phyloP scores from a whole-genome alignment of 2,888 invertebrate genomes.

The Lasius platythorax region DNA sequence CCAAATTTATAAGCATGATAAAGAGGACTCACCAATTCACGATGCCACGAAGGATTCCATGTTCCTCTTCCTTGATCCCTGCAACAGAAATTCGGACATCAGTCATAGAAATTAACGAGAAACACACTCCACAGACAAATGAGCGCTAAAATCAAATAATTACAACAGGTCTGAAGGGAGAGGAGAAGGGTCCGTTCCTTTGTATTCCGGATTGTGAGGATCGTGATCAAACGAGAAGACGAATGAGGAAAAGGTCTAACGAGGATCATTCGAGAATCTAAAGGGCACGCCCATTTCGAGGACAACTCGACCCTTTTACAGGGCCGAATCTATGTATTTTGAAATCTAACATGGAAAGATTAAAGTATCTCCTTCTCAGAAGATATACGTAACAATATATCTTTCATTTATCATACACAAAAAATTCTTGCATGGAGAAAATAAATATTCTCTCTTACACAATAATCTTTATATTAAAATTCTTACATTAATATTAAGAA shows the following conservation, averaged over 20 bases:
- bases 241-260: slow-evolving; percentile 34
- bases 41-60: slow-evolving; percentile 72
- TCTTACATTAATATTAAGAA: background rate
- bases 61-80: slow-evolving; percentile 66
- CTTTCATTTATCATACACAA: background rate
- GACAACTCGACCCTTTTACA: slow-evolving; percentile 13
- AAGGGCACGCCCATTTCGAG: background rate
- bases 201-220: slow-evolving; percentile 12
- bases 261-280: slow-evolving; percentile 29
- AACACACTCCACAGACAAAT: slow-evolving; percentile 52
- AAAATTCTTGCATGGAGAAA: background rate
- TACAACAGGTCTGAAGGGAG: slow-evolving; percentile 42
- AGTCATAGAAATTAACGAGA: slow-evolving; percentile 75
- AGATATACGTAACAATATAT: background rate
- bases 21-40: slow-evolving; percentile 77
- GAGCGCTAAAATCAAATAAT: slow-evolving; percentile 70
- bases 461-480: background rate
- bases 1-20: background rate
- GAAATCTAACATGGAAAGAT: background rate
- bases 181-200: slow-evolving; percentile 4
- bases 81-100: slow-evolving; percentile 66
- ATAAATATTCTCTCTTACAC: background rate
- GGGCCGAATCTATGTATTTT: background rate
- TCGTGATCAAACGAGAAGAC: slow-evolving; percentile 23
- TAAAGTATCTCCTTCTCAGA: background rate